A percentile compares a stretch with the other conserved stretches of the same genome.
Evolutionary conservation across 2,797 vertebrate genomes (phyloP).

Genomic region (Muraenolepis orangiensis): DNA sequence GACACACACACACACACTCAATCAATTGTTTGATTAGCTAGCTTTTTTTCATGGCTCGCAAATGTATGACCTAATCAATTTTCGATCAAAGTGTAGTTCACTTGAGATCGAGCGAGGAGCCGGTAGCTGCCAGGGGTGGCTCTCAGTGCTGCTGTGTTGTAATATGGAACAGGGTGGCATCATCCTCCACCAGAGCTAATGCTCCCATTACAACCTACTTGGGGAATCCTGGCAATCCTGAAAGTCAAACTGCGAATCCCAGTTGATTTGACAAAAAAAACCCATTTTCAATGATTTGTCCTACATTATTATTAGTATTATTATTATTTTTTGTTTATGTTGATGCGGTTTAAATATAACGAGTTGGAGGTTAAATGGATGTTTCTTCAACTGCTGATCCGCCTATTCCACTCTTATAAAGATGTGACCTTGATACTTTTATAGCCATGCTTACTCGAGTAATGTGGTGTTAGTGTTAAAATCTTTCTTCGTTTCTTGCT

Average conservation of each 20-base stretch:
- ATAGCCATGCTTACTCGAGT: background rate
- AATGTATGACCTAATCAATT: conserved; percentile 73
- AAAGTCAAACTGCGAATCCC: background rate
- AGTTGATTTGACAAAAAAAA: background rate
- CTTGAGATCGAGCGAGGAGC: conserved; percentile 44
- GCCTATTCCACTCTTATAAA: background rate
- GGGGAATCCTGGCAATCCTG: background rate
- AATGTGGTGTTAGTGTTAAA: background rate
- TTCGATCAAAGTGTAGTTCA: conserved; percentile 68
- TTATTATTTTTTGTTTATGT: background rate
- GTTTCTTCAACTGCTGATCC: background rate
- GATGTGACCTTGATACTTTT: background rate
- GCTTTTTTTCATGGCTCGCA: conserved; percentile 61
- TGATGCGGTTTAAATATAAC: background rate
- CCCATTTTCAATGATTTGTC: background rate
- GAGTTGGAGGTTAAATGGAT: background rate
- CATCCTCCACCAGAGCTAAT: conserved; percentile 32
- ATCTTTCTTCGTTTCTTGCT: background rate
- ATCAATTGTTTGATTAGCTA: conserved; percentile 54
- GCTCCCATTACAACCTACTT: background rate
- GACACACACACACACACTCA: background rate
- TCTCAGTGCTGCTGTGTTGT: conserved; percentile 53
- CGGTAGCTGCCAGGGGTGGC: background rate
- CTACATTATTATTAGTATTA: background rate
- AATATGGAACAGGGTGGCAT: conserved; percentile 60